Evolutionary conservation across 2,797 vertebrate genomes (phyloP), one percentile per base, ranked within the genome.

Genomic region (Sorex maritimensis): DNA sequence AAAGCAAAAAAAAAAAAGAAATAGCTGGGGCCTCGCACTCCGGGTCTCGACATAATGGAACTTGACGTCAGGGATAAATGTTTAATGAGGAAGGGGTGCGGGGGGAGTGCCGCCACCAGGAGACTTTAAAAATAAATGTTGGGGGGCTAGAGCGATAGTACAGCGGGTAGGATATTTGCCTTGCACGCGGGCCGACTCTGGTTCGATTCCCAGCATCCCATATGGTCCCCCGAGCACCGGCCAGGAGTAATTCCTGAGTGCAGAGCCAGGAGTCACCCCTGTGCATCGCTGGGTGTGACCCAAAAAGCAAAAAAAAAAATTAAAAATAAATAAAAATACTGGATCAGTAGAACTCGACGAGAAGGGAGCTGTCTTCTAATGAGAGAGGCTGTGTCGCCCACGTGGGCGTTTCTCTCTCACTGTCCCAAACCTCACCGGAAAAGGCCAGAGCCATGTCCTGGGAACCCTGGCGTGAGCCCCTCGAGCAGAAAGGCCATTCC

Each of bases 281-380:
- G 34, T 34, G 34, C 34, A 34, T 34, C 34, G 34, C 34, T 34
- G 34, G 34, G 34, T 34, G 34, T 34, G 34, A 34, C 34, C 34
- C 34, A 34, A 34, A 34, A 34, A 34, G 34, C 34, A 34, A 34
- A 34, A 34, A 34, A 34, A 34, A 34, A 34, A 34, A 34, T 34
- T 34, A 34, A 34, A 34, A 34, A 34, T 34, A 34, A 34, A 34
- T 34, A 34, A 34, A 34, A 34, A 34, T 34, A 34, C 34, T 34
- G 34, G 34, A 34, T 34, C 34, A 34, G 34, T 34, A 34, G 34
- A 34, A 34, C 34, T 34, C 34, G 34, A 34, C 34, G 34, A 34
- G 34, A 34, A 34, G 55, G 86, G 94, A 84, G 24, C 15, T 58
- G 24, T 85, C 55, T 91, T 93, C n/a, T n/a, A 79, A 65, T 84